Evolutionary conservation across 2,797 vertebrate species (phyloP).

Genomic region (Danio kyathit): DNA sequence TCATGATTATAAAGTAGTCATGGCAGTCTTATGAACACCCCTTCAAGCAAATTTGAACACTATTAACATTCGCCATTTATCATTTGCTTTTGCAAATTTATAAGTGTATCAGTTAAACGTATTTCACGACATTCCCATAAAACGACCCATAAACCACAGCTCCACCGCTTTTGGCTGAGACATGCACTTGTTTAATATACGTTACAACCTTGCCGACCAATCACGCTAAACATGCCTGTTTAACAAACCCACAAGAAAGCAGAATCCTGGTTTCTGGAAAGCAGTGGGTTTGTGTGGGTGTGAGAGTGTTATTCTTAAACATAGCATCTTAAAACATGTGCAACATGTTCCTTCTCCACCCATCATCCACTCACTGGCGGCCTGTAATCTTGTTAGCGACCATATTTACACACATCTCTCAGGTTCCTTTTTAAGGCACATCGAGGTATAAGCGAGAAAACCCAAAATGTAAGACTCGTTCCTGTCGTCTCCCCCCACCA

Average conservation of each 20-base stretch:
- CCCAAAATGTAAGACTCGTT: neutral
- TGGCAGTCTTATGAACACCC: too few relatives aligned
- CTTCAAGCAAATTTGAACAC: neutral
- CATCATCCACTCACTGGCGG: constrained; percentile 25
- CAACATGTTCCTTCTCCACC: constrained; percentile 28
- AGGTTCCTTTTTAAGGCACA: neutral
- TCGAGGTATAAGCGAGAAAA: neutral
- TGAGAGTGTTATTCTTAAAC: constrained; percentile 34
- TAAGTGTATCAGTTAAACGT: neutral
- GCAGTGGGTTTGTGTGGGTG: constrained; percentile 25
- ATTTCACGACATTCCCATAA: neutral
- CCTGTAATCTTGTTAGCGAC: constrained; percentile 41
- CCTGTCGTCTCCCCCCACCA: constrained; percentile 47
- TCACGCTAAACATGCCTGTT: neutral
- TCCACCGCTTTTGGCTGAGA: neutral
- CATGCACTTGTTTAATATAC: neutral
- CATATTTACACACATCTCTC: constrained; percentile 29
- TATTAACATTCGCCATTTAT: neutral
- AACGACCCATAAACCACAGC: neutral
- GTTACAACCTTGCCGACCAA: constrained; percentile 11
- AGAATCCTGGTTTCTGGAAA: constrained; percentile 32
- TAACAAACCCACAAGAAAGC: constrained; percentile 32
- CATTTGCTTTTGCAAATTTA: neutral
- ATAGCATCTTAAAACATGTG: constrained; percentile 20
- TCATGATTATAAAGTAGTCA: too few relatives aligned